A percentile compares a stretch with the other conserved stretches of the same genome.
These are phyloP conservation scores for Coenonympha glycerion DNA, from an alignment of 2,888 invertebrate genomes.

Conservation along the genomic window DNA sequence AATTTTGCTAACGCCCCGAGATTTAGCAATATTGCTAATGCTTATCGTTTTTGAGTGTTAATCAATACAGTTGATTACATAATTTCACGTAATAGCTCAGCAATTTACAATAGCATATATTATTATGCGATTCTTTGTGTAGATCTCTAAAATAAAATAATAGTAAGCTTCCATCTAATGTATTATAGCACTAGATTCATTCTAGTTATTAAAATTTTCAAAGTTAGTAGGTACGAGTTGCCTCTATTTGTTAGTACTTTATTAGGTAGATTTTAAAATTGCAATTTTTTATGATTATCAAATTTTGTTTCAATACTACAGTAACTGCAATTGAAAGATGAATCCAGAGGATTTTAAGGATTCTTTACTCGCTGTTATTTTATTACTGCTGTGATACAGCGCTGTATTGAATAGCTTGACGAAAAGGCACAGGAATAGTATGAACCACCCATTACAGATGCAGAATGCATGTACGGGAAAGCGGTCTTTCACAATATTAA, in stretches of 20 bases:
- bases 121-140: neutral
- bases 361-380: neutral
- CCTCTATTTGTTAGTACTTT: too few relatives aligned
- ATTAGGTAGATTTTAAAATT: too few relatives aligned
- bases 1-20: neutral
- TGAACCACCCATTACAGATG: neutral
- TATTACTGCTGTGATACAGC: neutral
- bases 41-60: neutral
- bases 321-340: too few relatives aligned
- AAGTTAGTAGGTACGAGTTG: too few relatives aligned
- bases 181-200: too few relatives aligned
- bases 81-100: neutral
- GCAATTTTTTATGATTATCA: too few relatives aligned
- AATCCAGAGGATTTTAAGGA: neutral
- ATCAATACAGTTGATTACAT: constrained; percentile 1
- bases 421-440: neutral
- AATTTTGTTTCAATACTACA: too few relatives aligned
- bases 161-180: too few relatives aligned
- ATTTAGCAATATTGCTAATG: neutral
- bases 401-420: neutral
- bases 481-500: constrained; percentile 18
- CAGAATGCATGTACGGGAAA: constrained; percentile 17
- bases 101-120: neutral
- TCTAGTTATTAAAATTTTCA: too few relatives aligned
- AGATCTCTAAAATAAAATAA: too few relatives aligned